Evolutionary conservation across 2,888 invertebrate species (phyloP), one percentile per base, ranked within the genome.

Genomic region (Meghimatium bilineatum): DNA sequence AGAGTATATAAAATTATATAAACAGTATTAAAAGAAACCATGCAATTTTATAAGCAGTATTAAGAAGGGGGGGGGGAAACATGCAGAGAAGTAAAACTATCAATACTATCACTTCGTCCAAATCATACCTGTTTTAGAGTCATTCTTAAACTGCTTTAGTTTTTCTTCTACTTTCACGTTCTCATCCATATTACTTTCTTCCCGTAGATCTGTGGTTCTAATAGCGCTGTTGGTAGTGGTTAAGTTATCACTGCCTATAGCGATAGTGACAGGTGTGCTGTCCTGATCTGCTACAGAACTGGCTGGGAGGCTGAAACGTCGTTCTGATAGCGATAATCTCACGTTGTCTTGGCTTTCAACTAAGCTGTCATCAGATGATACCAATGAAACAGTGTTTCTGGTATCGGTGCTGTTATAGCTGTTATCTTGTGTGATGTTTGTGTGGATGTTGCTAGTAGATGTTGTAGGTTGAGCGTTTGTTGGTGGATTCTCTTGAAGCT

Each of bases 111-210:
- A n/a, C 12, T 23, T n/a, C 6, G 26, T 63, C 8, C 1, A 60
- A 10, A 5, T 44, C 74, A 20, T 67, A 84, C 84, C 84, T 60
- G 32, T 84, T 71, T 81, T 81, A 72, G 26, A 38, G 38, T 86
- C 84, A 69, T 83, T 78, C 72, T 86, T 75, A 49, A 86, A 86
- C 78, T 85, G 85, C 17, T 60, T 52, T 23, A 86, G 80, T 77
- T 86, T 86, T 44, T 86, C 86, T 71, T 86, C 86, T 36, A 86
- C 67, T 49, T 76, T 80, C 49, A 44, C 63, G 10, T 85, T 56
- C 29, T 86, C 86, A 17, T 76, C 81, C 84, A 84, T 85, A 49
- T n/a, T 81, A 71, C 23, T 66, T 26, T 77, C 82, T 26, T 63
- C 56, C 17, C 49, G 29, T 29, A 17, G 34, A 29, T 32, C 67